These are phyloP conservation scores for Coremacera marginata DNA, from an alignment of 2,888 invertebrate genomes.

Conservation along the genomic window DNA sequence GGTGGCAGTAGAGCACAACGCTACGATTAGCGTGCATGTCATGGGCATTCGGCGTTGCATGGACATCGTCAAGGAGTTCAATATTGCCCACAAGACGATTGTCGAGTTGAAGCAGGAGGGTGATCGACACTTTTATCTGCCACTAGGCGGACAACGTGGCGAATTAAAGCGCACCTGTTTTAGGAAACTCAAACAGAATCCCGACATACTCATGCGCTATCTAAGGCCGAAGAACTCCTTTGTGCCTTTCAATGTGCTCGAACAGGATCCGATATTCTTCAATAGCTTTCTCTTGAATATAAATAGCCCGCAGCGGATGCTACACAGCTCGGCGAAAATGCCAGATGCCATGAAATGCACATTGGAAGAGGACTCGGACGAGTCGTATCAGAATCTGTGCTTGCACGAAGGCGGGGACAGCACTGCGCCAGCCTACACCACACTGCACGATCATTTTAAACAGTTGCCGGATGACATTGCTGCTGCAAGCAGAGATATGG, in stretches of 20 bases:
- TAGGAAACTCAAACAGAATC: conserved; percentile 56
- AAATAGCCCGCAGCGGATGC: background rate
- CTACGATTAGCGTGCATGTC: background rate
- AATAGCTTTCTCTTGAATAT: conserved; percentile 52
- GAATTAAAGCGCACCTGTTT: conserved; percentile 59
- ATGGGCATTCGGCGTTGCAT: conserved; percentile 23
- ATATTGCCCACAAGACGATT: conserved; percentile 58
- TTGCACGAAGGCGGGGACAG: conserved; percentile 31
- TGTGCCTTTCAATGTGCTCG: conserved; percentile 59
- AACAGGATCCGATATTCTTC: conserved; percentile 64
- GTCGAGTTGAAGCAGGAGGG: conserved; percentile 58
- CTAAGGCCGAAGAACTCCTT: conserved; percentile 52
- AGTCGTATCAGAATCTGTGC: background rate
- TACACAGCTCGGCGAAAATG: background rate
- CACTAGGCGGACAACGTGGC: conserved; percentile 43
- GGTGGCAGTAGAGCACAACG: background rate
- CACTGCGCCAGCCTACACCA: background rate
- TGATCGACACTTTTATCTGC: conserved; percentile 58
- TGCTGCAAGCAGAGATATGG: no score
- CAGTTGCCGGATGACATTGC: no score
- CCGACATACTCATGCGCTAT: conserved; percentile 55
- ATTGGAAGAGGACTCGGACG: background rate
- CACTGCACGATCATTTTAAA: no score
- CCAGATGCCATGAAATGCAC: background rate
- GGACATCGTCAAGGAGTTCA: conserved; percentile 56